Base-by-base conservation (phyloP, 1,140 invertebrate species). In the Marisa cornuarietis region DNA sequence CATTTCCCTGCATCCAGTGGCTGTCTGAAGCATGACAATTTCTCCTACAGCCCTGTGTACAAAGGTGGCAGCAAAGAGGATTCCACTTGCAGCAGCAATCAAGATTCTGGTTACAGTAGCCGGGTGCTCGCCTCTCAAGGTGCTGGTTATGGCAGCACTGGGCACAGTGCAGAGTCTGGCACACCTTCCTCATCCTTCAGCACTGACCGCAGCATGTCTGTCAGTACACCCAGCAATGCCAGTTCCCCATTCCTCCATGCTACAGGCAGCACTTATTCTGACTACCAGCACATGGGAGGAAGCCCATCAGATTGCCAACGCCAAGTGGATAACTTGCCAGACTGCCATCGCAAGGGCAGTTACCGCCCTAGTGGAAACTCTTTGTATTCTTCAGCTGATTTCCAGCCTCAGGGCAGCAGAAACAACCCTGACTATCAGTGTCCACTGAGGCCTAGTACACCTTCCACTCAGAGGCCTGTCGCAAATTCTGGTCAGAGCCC, bases 51-150 rank as follows among this genome's bases (percentile, higher is more conserved):
- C 42, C 72, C 71, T 0, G 54, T 52, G 14, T 81, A 78, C 65
- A 52, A n/a, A 18, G 31, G 63, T 13, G 75, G 54, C 58, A 81
- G 79, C 68, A 86, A 86, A 77, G 83, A 88, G 73, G 87, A 89
- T 74, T 88, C 86, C n/a, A 84, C 83, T 0, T 84, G 83, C 58
- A 88, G 89, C 80, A 90, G 89, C 79, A 90, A 90, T 77, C 89
- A 87, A 20, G 89, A 90, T 69, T 89, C 87, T 24, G 89, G 89
- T 7, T 90, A 90, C 78, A 89, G 87, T 76, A 88, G 88, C 81
- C 76, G 79, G 16, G 61, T 71, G 65, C 73, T 82, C 62, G 54
- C 71, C 81, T 16, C 65, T 72, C 24, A 72, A 9, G 6, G 24
- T 11, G 62, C 20, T 18, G 71, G 62, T 13, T 22, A n/a, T 11